These are phyloP conservation scores for Ceratotherium simum DNA, from an alignment of 2,113 vertebrate species.

Conservation along the genomic window DNA sequence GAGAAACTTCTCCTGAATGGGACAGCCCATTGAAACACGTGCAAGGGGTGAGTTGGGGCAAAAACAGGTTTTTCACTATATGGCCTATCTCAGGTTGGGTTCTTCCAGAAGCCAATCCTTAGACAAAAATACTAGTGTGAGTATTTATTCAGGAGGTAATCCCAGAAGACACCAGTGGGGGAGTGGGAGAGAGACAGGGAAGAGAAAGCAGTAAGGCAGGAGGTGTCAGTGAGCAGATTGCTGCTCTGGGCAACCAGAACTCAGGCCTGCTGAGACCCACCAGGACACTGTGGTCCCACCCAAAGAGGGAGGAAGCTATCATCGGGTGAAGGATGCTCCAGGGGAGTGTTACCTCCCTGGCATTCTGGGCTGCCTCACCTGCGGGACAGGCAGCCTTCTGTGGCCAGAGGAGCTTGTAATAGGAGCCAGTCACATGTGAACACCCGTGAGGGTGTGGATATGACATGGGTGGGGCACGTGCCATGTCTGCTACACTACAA, in stretches of 20 bases:
- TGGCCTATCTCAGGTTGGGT: fast-evolving
- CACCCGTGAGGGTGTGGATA: background rate
- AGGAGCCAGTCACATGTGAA: background rate
- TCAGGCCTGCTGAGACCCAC: background rate
- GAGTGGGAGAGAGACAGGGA: background rate
- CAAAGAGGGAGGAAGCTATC: fast-evolving
- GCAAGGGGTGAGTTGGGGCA: fast-evolving
- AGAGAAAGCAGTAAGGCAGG: background rate
- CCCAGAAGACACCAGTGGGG: background rate
- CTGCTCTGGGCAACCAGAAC: no score
- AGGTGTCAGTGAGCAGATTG: fast-evolving
- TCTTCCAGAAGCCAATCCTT: background rate
- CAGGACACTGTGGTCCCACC: fast-evolving
- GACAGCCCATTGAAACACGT: fast-evolving
- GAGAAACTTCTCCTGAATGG: background rate
- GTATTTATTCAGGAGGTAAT: background rate
- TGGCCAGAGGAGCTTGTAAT: background rate
- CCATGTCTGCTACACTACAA: fast-evolving
- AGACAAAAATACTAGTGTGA: background rate
- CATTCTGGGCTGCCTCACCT: fast-evolving
- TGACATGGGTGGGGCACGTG: fast-evolving
- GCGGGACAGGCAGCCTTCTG: no score
- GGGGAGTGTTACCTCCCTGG: no score
- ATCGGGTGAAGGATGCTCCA: fast-evolving
- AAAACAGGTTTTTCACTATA: background rate